Percentiles rank a stretch among this genome's conserved stretches.
phyloP scores from a whole-genome alignment of 2,888 invertebrate genomes.

The Eilema griseolum region DNA sequence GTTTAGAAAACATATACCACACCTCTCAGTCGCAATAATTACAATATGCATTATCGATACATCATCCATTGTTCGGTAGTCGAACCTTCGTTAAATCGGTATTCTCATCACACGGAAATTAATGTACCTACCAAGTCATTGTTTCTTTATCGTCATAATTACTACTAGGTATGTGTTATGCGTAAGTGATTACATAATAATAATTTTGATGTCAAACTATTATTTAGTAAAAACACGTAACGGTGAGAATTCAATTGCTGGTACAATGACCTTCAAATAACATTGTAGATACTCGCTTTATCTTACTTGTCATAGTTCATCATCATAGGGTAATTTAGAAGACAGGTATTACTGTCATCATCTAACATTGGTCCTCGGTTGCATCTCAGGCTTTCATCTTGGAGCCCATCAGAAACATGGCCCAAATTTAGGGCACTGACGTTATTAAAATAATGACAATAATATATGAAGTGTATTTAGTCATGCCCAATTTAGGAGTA shows the following conservation, averaged over 20 bases:
- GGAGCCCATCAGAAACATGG: no score
- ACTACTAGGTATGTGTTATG: neutral
- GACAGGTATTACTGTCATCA: no score
- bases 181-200: constrained; percentile 14
- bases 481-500: neutral
- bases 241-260: constrained; percentile 12
- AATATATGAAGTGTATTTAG: neutral
- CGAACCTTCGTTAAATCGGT: neutral
- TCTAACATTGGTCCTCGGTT: no score
- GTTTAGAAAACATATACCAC: constrained; percentile 17
- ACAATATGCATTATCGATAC: constrained; percentile 8
- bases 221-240: neutral
- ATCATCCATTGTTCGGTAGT: constrained; percentile 2
- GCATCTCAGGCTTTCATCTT: no score
- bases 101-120: neutral
- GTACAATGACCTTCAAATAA: neutral
- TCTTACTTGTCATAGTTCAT: no score
- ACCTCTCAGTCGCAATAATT: constrained; percentile 7
- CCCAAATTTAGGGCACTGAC: neutral
- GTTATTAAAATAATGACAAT: neutral
- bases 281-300: neutral
- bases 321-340: no score
- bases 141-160: constrained; percentile 27
- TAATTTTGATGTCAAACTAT: constrained; percentile 18
- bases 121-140: constrained; percentile 23